A percentile compares a stretch with the other conserved stretches of the same genome.
Evolutionary conservation across 2,797 vertebrate species (phyloP).

Genomic region (Hydrophis major): DNA sequence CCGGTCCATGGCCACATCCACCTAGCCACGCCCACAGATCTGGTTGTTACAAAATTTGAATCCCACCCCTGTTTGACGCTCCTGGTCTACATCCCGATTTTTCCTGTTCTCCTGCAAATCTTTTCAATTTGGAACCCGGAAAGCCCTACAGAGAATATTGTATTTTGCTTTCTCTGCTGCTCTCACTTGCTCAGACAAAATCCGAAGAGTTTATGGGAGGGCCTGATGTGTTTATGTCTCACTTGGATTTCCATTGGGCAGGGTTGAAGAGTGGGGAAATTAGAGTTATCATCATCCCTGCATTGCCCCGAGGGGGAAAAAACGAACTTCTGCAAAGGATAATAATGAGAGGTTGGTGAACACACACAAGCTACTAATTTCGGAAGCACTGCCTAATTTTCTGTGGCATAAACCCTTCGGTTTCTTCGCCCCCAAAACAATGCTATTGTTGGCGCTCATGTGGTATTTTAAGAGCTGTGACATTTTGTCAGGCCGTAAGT

Average conservation of each 20-base stretch:
- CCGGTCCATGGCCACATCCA: no score
- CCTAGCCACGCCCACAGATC: no score
- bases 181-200: background rate
- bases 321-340: background rate
- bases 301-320: background rate
- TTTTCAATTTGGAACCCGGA: background rate
- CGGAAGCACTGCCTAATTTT: conserved; percentile 6
- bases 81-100: background rate
- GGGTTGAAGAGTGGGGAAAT: background rate
- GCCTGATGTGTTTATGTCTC: background rate
- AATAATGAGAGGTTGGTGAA: background rate
- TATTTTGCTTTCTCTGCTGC: background rate
- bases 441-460: conserved; percentile 6
- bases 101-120: background rate
- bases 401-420: conserved; percentile 2
- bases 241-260: background rate
- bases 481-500: background rate
- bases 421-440: conserved; percentile 1
- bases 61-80: no score
- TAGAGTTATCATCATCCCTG: background rate
- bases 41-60: no score
- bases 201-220: background rate
- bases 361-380: conserved; percentile 18
- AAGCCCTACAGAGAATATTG: background rate
- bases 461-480: background rate